Percentiles rank a stretch among this genome's conserved stretches.
phyloP scores from a whole-genome alignment of 2,888 invertebrate genomes.

The Metopia argyrocephala region DNA sequence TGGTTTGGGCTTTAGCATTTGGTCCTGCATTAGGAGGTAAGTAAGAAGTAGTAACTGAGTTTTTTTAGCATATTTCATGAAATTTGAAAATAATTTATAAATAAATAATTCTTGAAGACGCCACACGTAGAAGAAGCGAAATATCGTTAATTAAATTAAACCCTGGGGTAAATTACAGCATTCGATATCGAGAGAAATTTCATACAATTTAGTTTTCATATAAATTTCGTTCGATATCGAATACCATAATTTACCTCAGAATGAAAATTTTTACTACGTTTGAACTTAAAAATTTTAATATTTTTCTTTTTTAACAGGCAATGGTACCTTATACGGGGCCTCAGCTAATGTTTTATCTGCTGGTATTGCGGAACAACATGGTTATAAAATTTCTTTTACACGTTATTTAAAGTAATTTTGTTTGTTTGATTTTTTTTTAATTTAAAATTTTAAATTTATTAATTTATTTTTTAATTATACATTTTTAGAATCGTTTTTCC shows the following conservation, averaged over 20 bases:
- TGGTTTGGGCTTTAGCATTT: slow-evolving; percentile 91
- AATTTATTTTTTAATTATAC: slow-evolving; percentile 62
- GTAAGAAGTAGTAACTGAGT: too few relatives aligned
- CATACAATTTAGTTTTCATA: too few relatives aligned
- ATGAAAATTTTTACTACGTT: not conserved
- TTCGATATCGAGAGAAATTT: too few relatives aligned
- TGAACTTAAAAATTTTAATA: too few relatives aligned
- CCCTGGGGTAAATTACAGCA: too few relatives aligned
- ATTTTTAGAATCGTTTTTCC: slow-evolving; percentile 88
- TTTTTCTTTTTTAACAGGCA: slow-evolving; percentile 83
- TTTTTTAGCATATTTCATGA: too few relatives aligned
- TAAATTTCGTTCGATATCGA: too few relatives aligned
- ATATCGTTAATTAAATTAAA: too few relatives aligned
- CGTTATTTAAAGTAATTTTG: slow-evolving; percentile 86
- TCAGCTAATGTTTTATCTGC: slow-evolving; percentile 95
- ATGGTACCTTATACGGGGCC: slow-evolving; percentile 93
- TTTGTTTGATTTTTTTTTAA: not conserved
- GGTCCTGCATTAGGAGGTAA: slow-evolving; percentile 92
- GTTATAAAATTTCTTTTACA: slow-evolving; percentile 90
- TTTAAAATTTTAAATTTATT: not conserved
- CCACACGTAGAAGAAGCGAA: too few relatives aligned
- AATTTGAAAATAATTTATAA: too few relatives aligned
- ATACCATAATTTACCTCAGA: too few relatives aligned
- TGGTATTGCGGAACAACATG: slow-evolving; percentile 94
- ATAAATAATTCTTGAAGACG: too few relatives aligned